These are phyloP conservation scores for Chaenodraco wilsoni DNA, from an alignment of 2,797 vertebrate genomes.

Conservation along the genomic window DNA sequence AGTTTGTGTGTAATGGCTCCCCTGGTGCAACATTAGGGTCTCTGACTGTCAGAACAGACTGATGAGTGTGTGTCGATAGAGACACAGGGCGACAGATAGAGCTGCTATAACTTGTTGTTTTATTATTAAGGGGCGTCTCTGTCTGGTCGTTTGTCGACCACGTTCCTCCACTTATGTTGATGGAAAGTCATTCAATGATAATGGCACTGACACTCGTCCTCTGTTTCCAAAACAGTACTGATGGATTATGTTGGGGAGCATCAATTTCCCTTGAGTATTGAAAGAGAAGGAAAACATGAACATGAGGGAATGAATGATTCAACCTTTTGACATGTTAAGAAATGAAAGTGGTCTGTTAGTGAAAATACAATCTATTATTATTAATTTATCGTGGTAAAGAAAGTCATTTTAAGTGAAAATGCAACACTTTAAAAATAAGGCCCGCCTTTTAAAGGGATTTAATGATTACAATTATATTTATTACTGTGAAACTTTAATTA, in stretches of 20 bases:
- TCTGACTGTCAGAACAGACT: conserved; percentile 26
- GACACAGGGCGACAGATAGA: neutral
- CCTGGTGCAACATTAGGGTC: conserved; percentile 12
- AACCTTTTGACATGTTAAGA: neutral
- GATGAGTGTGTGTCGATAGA: conserved; percentile 14
- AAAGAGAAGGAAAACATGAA: conserved; percentile 1
- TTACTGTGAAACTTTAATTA: neutral
- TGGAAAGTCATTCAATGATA: conserved; percentile 17
- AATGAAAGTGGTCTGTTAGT: neutral
- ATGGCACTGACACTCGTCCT: conserved; percentile 7
- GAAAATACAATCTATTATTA: neutral
- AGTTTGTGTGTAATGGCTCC: conserved; percentile 20
- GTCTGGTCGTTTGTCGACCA: conserved; percentile 1
- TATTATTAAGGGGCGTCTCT: conserved; percentile 6
- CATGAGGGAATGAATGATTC: neutral
- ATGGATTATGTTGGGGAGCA: conserved; percentile 2
- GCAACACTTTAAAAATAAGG: neutral
- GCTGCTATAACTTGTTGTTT: conserved; percentile 23
- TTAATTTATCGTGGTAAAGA: neutral
- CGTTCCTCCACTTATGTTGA: conserved; percentile 9
- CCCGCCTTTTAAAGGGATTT: neutral
- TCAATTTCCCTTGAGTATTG: conserved; percentile 5
- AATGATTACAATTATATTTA: neutral
- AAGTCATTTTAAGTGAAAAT: conserved; percentile 14
- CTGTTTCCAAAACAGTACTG: conserved; percentile 3